These are phyloP conservation scores for Australoheros facetus DNA, from an alignment of 2,797 vertebrate genomes.

Conservation along the genomic window DNA sequence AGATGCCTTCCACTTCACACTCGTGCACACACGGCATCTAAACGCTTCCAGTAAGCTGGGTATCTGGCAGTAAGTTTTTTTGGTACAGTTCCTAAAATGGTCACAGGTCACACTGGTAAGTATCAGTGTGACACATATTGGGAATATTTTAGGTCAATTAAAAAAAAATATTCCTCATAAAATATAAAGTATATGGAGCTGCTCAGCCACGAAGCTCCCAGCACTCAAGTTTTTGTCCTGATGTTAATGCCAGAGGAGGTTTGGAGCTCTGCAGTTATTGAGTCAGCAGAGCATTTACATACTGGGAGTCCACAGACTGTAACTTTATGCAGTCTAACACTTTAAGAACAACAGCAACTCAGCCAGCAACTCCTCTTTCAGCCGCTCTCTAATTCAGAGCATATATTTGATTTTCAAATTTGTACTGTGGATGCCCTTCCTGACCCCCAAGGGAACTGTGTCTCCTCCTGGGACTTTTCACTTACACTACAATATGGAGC, in stretches of 20 bases:
- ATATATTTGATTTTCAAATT: background rate
- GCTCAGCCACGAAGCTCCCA: background rate
- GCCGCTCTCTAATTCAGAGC: background rate
- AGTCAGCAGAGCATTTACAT: too few relatives aligned
- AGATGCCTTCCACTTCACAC: constrained; percentile 40
- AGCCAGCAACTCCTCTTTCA: background rate
- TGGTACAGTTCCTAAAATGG: background rate
- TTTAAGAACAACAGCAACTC: too few relatives aligned
- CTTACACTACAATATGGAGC: background rate
- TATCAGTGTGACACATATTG: background rate
- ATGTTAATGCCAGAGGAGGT: background rate
- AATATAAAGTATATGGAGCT: background rate
- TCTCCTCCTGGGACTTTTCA: background rate
- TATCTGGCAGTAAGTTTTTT: background rate
- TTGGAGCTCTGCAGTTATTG: too few relatives aligned
- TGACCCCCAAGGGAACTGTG: background rate
- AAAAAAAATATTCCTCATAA: background rate
- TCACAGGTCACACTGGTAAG: background rate
- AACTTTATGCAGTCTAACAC: background rate
- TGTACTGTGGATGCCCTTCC: background rate
- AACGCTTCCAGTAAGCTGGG: background rate
- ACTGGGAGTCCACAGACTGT: too few relatives aligned
- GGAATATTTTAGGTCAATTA: background rate
- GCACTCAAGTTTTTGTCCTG: background rate
- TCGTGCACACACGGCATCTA: background rate